phyloP scores from a whole-genome alignment of 2,888 invertebrate species.

The Cerastis leucographa region DNA sequence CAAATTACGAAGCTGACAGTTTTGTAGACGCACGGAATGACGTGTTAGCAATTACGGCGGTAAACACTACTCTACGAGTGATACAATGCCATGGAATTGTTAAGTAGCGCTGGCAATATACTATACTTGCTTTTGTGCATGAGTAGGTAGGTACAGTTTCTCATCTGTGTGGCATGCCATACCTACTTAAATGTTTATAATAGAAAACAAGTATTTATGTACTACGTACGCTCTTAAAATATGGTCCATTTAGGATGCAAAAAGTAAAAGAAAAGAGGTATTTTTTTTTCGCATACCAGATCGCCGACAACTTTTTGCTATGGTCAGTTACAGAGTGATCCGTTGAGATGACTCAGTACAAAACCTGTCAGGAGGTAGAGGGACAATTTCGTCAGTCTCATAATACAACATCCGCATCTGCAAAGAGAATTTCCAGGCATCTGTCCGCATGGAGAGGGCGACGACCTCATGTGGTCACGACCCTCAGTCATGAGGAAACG shows the following conservation, averaged over 20 bases:
- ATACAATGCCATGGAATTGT: constrained; percentile 20
- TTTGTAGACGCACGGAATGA: constrained; percentile 21
- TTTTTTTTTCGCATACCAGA: too few relatives aligned
- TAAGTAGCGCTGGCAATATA: background rate
- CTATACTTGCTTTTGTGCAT: background rate
- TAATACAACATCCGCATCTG: background rate
- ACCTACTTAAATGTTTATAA: too few relatives aligned
- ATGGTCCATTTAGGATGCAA: too few relatives aligned
- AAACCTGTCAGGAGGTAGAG: background rate
- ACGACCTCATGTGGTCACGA: too few relatives aligned
- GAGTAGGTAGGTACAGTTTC: background rate
- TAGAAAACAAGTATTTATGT: too few relatives aligned
- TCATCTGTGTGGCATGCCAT: background rate
- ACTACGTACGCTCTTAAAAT: too few relatives aligned
- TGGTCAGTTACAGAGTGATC: background rate
- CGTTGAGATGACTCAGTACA: background rate
- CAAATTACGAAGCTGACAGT: constrained; percentile 30
- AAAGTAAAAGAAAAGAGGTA: too few relatives aligned
- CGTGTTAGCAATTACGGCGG: constrained; percentile 30
- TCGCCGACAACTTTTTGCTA: background rate
- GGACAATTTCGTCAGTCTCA: background rate
- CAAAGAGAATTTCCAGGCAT: too few relatives aligned
- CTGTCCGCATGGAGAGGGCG: too few relatives aligned
- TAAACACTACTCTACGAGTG: constrained; percentile 10
- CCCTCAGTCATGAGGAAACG: too few relatives aligned